Percentiles rank a stretch among this genome's conserved stretches.
These are phyloP conservation scores for Dicrurus megarhynchus DNA, from an alignment of 2,113 vertebrate genomes.

Conservation along the genomic window DNA sequence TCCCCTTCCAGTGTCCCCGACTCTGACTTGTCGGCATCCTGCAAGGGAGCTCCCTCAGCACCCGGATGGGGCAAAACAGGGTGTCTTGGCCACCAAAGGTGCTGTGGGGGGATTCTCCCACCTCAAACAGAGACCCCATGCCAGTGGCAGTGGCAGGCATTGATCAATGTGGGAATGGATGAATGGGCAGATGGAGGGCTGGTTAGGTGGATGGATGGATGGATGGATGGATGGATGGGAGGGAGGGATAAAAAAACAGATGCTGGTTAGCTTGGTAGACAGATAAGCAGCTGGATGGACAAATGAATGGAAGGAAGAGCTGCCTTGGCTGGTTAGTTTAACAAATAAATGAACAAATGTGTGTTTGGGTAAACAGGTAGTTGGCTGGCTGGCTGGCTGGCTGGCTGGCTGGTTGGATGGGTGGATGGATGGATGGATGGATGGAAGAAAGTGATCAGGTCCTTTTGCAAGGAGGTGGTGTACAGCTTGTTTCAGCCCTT, in stretches of 20 bases:
- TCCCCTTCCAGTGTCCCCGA: conserved; percentile 84
- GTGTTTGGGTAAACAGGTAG: background rate
- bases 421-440: background rate
- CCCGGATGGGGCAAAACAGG: accelerated
- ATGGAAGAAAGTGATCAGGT: background rate
- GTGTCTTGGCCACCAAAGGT: background rate
- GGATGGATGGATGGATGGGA: background rate
- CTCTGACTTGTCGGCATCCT: conserved; percentile 87
- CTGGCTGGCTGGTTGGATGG: background rate
- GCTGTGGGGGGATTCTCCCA: background rate
- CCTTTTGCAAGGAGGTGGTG: background rate
- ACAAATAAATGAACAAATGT: background rate
- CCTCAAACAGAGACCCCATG: accelerated
- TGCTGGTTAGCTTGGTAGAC: background rate
- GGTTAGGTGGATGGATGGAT: background rate
- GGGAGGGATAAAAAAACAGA: background rate
- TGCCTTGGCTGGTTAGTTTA: background rate
- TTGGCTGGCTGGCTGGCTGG: background rate
- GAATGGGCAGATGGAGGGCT: background rate
- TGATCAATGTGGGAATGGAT: accelerated
- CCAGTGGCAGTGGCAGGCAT: background rate
- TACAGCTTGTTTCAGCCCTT: background rate
- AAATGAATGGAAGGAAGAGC: background rate
- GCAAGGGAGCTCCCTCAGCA: conserved; percentile 9
- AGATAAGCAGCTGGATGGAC: background rate